Conservation (phyloP, 2,888 invertebrate species). For the Glyphotaelius pellucidus region DNA sequence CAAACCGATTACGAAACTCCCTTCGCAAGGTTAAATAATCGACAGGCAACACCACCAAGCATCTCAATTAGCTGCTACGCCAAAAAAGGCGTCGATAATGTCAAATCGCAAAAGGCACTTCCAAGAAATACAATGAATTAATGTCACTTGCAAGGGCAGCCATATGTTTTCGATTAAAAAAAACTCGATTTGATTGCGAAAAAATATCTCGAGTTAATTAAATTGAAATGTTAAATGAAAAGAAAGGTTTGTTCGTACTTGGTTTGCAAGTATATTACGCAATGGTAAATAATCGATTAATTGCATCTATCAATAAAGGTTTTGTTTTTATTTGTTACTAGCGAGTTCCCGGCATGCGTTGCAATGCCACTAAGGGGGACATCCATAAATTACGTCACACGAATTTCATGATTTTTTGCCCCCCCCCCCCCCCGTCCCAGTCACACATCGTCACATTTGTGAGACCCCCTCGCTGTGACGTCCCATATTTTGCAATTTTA, state of each 20-base stretch:
- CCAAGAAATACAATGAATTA: background rate
- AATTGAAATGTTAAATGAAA: background rate
- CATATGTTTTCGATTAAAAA: background rate
- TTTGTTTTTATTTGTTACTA: too few species aligned
- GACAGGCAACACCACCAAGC: background rate
- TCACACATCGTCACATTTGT: too few species aligned
- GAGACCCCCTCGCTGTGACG: too few species aligned
- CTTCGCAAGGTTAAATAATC: background rate
- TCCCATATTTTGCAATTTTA: too few species aligned
- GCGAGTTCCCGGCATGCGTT: too few species aligned
- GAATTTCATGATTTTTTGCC: too few species aligned
- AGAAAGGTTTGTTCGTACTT: too few species aligned
- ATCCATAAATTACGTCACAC: too few species aligned
- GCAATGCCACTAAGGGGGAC: too few species aligned
- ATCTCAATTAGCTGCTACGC: slow-evolving; percentile 4
- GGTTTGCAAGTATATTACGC: background rate
- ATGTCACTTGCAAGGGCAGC: background rate
- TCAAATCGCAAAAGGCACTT: background rate
- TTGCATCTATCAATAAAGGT: too few species aligned
- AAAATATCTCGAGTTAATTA: background rate
- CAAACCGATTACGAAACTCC: slow-evolving; percentile 14
- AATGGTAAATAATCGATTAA: background rate
- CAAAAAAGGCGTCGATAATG: background rate
- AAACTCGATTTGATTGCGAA: background rate
- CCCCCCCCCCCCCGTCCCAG: too few species aligned